Evolutionary conservation across 2,113 vertebrate genomes (phyloP), one percentile per base, ranked within the genome.

Genomic region (Syngnathus floridae): DNA sequence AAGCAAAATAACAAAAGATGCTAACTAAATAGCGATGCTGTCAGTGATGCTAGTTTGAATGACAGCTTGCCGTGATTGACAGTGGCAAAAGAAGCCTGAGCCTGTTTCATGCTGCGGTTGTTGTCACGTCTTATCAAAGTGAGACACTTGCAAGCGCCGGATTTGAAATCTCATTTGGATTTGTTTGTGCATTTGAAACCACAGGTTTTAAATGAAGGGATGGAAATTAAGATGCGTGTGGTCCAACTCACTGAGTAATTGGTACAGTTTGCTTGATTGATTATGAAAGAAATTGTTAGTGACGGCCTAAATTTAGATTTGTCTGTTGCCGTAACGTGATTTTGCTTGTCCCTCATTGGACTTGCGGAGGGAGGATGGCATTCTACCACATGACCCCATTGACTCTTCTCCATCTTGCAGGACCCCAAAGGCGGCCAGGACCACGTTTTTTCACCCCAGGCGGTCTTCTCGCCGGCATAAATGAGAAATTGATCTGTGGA

Each of bases 381-480:
- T 13, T 48, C 45, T 48, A 3, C 17, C 5, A 9, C 46, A 4
- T 17, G 71, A 36, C 77, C 75, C 61, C 62, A 14, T 75, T 71
- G 35, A 62, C 37, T 65, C 71, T n/a, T 21, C 3, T n/a, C n/a
- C 17, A 7, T n/a, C 48, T n/a, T n/a, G 16, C 31, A 9, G 55
- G 67, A 75, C 71, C 10, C 37, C 62, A 45, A 62, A 19, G 10
- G 31, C 2, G 31, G 31, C 2, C 26, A 31, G 26, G 26, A 31
- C 26, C 26, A 31, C 26, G 2, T 57, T 17, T n/a, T 3, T 19
- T 3, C 14, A 19, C 17, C 17, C 16, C 26, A 9, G 21, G 26
- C 54, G 13, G 14, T 35, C 54, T 1, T 14, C 26, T 35, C 26
- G 54, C 26, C 26, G 14, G 54, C 26, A 21, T 31, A 56, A 56